Percentiles rank a stretch among this genome's conserved stretches.
Conservation (phyloP, 1,140 invertebrate species). For the Drosophila bipectinata region DNA sequence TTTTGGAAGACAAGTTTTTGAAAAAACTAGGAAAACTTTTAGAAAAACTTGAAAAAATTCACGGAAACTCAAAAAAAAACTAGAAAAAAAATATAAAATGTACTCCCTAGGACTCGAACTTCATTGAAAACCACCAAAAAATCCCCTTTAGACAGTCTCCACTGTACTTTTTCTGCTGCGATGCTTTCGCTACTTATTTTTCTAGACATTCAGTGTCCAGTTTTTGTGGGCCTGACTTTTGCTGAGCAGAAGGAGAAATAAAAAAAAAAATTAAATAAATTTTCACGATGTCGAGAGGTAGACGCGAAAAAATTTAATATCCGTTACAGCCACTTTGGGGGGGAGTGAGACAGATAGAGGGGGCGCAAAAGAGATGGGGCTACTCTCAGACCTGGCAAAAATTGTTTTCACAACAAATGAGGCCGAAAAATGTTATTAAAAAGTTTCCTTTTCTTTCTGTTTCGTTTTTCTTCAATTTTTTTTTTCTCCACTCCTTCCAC, state of each 20-base stretch:
- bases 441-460: slow-evolving; percentile 74
- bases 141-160: neutral
- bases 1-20: too few relatives aligned
- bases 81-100: too few relatives aligned
- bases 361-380: slow-evolving; percentile 3
- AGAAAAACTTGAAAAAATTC: too few relatives aligned
- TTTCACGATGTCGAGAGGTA: slow-evolving; percentile 62
- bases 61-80: too few relatives aligned
- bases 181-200: slow-evolving; percentile 17
- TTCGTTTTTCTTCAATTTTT: neutral
- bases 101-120: neutral
- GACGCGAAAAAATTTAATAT: slow-evolving; percentile 80
- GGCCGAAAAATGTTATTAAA: slow-evolving; percentile 82
- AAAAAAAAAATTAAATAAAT: slow-evolving; percentile 27
- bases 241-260: slow-evolving; percentile 5
- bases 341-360: neutral
- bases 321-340: slow-evolving; percentile 54
- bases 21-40: too few relatives aligned
- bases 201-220: slow-evolving; percentile 23
- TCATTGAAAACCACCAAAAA: neutral
- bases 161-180: slow-evolving; percentile 27
- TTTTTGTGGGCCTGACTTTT: slow-evolving; percentile 55
- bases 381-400: slow-evolving; percentile 56
- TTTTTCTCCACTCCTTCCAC: neutral
- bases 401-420: slow-evolving; percentile 82